These are phyloP conservation scores for Anagyrus pseudococci DNA, from an alignment of 2,888 invertebrate species.

Conservation along the genomic window DNA sequence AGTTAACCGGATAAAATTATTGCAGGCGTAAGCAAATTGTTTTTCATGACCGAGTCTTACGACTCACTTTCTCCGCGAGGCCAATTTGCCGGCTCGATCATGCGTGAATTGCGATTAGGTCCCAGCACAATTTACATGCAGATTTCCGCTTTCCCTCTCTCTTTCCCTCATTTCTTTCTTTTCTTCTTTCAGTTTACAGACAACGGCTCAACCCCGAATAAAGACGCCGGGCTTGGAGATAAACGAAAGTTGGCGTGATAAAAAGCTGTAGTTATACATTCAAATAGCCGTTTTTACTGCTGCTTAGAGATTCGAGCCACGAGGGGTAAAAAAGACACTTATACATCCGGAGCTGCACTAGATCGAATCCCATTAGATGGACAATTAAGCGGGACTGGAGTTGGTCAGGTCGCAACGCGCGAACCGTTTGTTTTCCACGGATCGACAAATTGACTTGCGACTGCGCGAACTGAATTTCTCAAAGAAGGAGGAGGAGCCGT, in stretches of 20 bases:
- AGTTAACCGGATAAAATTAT: background rate
- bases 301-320: constrained; percentile 19
- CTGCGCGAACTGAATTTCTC: no score
- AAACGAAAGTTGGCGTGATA: no score
- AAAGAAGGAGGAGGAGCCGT: background rate
- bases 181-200: no score
- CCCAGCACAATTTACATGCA: background rate
- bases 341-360: background rate
- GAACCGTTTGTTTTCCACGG: background rate
- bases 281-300: no score
- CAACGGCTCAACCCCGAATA: no score
- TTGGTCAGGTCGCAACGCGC: background rate
- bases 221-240: no score
- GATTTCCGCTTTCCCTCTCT: no score
- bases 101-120: background rate
- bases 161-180: no score
- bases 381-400: constrained; percentile 9
- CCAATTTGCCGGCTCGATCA: background rate
- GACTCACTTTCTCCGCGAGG: background rate
- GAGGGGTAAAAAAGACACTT: constrained; percentile 11
- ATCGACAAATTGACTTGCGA: no score
- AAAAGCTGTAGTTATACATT: background rate
- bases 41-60: background rate
- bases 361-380: constrained; percentile 17
- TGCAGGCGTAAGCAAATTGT: background rate